Evolutionary conservation across 2,888 invertebrate genomes (phyloP).

Genomic region (Aporophyla nigra): DNA sequence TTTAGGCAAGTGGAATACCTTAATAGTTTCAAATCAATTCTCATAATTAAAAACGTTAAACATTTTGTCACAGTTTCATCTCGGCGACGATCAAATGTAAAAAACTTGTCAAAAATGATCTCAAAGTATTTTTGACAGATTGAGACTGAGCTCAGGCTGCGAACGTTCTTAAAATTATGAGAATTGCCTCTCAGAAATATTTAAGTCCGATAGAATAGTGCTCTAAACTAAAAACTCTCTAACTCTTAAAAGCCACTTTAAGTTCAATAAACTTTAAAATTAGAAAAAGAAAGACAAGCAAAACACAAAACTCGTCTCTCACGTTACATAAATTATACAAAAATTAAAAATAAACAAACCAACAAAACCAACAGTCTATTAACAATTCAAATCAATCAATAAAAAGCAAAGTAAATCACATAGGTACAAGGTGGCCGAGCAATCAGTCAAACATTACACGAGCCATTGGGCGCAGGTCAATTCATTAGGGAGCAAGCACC

Average conservation of each 20-base stretch:
- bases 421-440: conserved; percentile 41
- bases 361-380: conserved; percentile 2
- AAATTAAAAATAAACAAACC: conserved; percentile 4
- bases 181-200: background rate
- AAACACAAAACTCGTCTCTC: background rate
- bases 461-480: conserved; percentile 70
- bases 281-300: background rate
- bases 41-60: too few species aligned
- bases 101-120: too few species aligned
- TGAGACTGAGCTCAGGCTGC: too few species aligned
- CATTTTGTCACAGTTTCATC: too few species aligned
- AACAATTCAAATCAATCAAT: conserved; percentile 21
- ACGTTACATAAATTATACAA: background rate
- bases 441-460: conserved; percentile 69
- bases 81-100: too few species aligned
- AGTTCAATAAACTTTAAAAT: background rate
- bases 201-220: background rate
- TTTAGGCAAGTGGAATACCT: background rate
- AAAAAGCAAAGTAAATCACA: conserved; percentile 49
- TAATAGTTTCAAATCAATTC: background rate
- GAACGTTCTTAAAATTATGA: too few species aligned
- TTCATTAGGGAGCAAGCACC: conserved; percentile 72
- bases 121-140: too few species aligned
- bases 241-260: background rate
- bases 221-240: too few species aligned